Conservation (phyloP, 1,140 invertebrate genomes). For the Drosophila subpulchrella region DNA sequence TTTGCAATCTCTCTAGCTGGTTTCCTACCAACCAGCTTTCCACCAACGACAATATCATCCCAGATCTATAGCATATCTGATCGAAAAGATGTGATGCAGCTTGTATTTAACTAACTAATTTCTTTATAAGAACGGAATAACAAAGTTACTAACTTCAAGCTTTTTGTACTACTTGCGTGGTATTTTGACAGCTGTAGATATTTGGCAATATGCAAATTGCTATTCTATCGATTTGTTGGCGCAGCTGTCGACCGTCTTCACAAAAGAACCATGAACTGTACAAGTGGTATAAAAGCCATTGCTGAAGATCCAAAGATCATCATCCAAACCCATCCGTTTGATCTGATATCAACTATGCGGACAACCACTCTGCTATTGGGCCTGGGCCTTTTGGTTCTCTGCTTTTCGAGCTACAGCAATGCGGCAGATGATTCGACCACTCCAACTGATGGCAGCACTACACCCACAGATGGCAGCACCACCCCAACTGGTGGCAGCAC, state of each 20-base stretch:
- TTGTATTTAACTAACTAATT: slow-evolving; percentile 10
- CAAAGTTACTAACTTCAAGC: slow-evolving; percentile 1
- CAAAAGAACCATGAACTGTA: neutral
- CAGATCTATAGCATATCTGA: slow-evolving; percentile 1
- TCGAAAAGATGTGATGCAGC: slow-evolving; percentile 2
- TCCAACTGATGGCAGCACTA: slow-evolving; percentile 6
- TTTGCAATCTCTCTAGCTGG: accelerated
- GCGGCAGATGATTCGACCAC: slow-evolving; percentile 5
- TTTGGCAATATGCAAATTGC: slow-evolving; percentile 12
- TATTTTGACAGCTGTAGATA: slow-evolving; percentile 22
- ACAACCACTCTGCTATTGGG: slow-evolving; percentile 15
- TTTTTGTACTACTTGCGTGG: neutral
- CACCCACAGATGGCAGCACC: slow-evolving; percentile 11
- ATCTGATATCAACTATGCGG: slow-evolving; percentile 17
- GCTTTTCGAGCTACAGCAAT: slow-evolving; percentile 1
- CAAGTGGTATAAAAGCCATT: slow-evolving; percentile 11
- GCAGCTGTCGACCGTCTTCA: slow-evolving; percentile 15
- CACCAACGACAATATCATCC: too few relatives aligned
- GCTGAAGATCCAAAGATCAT: neutral
- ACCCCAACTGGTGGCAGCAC: slow-evolving; percentile 4
- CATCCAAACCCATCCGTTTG: slow-evolving; percentile 3
- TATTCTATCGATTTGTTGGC: slow-evolving; percentile 30
- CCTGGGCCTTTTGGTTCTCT: slow-evolving; percentile 21
- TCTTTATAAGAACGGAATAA: neutral
- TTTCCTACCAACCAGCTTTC: slow-evolving; percentile 10